These are phyloP conservation scores for Labrus mixtus DNA, from an alignment of 2,113 vertebrate genomes.

Conservation along the genomic window DNA sequence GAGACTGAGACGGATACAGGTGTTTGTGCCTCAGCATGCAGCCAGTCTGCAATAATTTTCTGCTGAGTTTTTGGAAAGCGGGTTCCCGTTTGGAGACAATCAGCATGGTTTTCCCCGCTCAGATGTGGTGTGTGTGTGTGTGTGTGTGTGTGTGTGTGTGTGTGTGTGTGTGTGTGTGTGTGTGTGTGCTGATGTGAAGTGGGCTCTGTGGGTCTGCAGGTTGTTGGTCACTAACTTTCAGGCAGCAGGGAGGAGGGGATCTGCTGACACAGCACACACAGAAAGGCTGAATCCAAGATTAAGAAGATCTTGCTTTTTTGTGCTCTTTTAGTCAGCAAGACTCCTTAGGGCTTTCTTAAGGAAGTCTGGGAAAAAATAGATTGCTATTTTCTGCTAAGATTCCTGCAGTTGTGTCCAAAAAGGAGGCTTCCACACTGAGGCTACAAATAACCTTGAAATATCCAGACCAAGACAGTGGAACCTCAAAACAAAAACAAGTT, in stretches of 20 bases:
- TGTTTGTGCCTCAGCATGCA: slow-evolving; percentile 49
- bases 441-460: slow-evolving; percentile 1
- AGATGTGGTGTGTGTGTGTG: too few species aligned
- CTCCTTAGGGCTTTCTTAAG: background rate
- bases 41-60: slow-evolving; percentile 59
- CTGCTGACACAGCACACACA: slow-evolving; percentile 57
- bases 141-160: too few species aligned
- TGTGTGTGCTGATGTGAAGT: slow-evolving; percentile 36
- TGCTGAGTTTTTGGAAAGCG: slow-evolving; percentile 77
- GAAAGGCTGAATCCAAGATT: background rate
- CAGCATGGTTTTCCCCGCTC: slow-evolving; percentile 55
- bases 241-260: slow-evolving; percentile 28
- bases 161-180: too few species aligned
- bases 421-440: background rate
- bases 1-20: slow-evolving; percentile 47
- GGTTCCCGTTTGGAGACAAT: slow-evolving; percentile 52
- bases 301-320: slow-evolving; percentile 15
- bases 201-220: slow-evolving; percentile 58
- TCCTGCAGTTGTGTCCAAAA: background rate
- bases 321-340: slow-evolving; percentile 17
- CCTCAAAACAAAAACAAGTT: background rate
- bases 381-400: background rate
- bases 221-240: slow-evolving; percentile 48
- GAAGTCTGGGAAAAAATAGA: background rate
- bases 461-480: slow-evolving; percentile 9